Base-by-base conservation (phyloP, 2,888 invertebrate species). In the Melolontha melolontha region DNA sequence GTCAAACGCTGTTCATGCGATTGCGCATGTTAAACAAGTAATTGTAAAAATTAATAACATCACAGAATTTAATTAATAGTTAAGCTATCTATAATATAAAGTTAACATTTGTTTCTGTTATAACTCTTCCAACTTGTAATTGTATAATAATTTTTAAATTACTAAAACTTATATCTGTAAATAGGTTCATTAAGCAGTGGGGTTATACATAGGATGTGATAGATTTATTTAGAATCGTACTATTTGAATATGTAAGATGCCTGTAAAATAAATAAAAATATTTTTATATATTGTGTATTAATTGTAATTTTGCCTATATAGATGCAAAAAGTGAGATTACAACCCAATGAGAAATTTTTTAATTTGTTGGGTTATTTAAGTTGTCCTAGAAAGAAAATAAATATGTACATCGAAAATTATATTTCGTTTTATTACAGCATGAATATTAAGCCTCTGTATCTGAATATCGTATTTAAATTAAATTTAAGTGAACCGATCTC, bases 1-100 rank as follows among this genome's bases (percentile, higher is more conserved):
- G 88, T 90, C 42, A 91, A 91, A 83, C 89, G 91, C 79, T 92
- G 91, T 84, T 88, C 91, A 73, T 93, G 93, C 85, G 88, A 90
- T 84, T 93, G 93, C 86, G 88, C 86, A 72, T 91, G 87, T 78
- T 87, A 85, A 84, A 74, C n/a, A 12, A 52, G 42, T 22, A 44
- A 62, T 42, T 22, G 55, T 55, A 52, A 52, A 64, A 42, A 65
- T 22, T 12, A 5, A 50, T 49, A 39, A 17, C n/a, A 47, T 49
- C 17, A n/a, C 52, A 47, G 17, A 55, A 34, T 39, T 40, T 63
- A 49, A 63, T 40, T 64, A 51, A 62, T 51, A 40, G 14, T 52
- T 64, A 52, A 42, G 52, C 52, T 42, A 12, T 62, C 47, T 65
- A 29, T 42, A 54, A 29, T 44, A 42, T 44, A 65, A 64, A 51